phyloP scores from a whole-genome alignment of 2,113 vertebrate species.

The Rhea pennata region DNA sequence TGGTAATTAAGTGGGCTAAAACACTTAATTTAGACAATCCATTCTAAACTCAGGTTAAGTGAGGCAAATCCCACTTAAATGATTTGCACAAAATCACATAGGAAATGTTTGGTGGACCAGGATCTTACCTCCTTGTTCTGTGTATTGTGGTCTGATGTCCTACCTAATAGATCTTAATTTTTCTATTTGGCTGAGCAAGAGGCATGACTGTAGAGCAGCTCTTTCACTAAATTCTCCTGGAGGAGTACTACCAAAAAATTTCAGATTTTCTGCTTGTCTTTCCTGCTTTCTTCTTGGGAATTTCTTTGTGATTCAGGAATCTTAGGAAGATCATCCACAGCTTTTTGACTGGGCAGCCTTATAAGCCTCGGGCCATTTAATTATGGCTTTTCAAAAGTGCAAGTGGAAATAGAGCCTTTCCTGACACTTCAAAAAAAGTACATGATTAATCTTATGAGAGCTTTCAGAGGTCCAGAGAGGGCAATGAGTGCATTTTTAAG shows the following conservation, averaged over 20 bases:
- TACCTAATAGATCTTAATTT: background rate
- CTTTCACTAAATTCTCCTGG: fast-evolving
- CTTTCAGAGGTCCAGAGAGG: background rate
- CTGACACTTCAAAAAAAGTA: background rate
- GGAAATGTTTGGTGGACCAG: background rate
- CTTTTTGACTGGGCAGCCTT: background rate
- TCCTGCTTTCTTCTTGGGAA: background rate
- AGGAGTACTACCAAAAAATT: no score
- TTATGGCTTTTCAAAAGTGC: fast-evolving
- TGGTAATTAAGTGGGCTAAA: background rate
- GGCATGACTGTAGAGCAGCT: background rate
- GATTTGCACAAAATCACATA: background rate
- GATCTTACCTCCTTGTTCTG: fast-evolving
- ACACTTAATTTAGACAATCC: background rate
- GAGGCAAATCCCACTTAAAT: background rate
- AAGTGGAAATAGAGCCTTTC: background rate
- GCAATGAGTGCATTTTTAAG: background rate
- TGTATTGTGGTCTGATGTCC: fast-evolving
- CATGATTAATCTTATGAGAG: background rate
- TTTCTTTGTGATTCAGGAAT: background rate
- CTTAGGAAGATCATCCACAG: background rate
- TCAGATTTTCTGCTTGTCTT: background rate
- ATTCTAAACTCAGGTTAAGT: background rate
- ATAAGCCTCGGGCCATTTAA: background rate
- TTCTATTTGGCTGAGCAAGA: background rate